Percentiles rank a stretch among this genome's conserved stretches.
These are phyloP conservation scores for Cygnus atratus DNA, from an alignment of 2,113 vertebrate genomes.

Conservation along the genomic window DNA sequence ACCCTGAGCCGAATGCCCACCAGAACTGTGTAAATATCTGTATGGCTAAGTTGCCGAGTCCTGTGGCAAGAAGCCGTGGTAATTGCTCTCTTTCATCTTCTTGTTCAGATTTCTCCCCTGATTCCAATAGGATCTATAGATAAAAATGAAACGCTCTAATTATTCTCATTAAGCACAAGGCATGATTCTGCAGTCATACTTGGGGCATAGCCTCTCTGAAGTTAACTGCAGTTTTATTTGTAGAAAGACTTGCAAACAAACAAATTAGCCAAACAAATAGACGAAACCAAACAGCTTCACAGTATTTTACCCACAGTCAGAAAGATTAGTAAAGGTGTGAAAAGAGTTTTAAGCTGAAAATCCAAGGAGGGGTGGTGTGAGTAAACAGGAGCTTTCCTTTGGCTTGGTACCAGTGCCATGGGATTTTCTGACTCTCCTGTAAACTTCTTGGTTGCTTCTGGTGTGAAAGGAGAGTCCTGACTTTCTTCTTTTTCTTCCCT, in stretches of 20 bases:
- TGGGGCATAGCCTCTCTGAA: background rate
- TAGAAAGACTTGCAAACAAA: background rate
- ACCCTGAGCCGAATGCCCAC: background rate
- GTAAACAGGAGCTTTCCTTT: constrained; percentile 15
- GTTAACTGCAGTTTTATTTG: background rate
- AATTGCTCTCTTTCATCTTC: background rate
- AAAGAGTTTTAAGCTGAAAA: background rate
- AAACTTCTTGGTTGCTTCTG: background rate
- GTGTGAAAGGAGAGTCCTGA: background rate
- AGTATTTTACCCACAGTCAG: background rate
- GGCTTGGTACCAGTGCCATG: background rate
- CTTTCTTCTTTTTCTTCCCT: background rate
- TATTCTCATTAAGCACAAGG: background rate
- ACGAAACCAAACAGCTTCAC: background rate
- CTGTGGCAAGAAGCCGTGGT: background rate
- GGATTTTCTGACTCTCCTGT: background rate
- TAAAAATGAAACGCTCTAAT: background rate
- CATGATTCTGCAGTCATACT: background rate
- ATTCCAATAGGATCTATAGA: background rate
- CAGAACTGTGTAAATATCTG: background rate
- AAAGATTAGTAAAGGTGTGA: background rate
- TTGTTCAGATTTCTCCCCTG: background rate
- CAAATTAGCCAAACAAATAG: background rate
- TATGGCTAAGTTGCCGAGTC: background rate
- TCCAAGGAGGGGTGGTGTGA: background rate